Percentiles rank a stretch among this genome's conserved stretches.
These are phyloP conservation scores for Dolichoris vasculosae DNA, from an alignment of 1,140 invertebrate species.

Conservation along the genomic window DNA sequence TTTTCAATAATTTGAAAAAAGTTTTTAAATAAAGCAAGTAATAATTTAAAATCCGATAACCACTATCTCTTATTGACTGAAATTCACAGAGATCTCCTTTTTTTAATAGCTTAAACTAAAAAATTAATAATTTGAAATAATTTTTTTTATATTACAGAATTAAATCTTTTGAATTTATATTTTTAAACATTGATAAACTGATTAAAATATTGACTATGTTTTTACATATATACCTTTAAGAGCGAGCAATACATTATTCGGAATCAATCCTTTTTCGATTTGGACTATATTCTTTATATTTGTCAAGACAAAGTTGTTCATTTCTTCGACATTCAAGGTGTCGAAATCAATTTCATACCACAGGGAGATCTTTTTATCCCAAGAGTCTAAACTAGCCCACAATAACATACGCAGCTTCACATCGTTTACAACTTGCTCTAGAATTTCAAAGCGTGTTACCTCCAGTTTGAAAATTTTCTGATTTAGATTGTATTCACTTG, in stretches of 20 bases:
- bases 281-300: conserved; percentile 84
- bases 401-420: conserved; percentile 85
- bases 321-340: conserved; percentile 81
- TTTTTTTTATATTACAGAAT: too few species aligned
- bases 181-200: too few species aligned
- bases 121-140: too few species aligned
- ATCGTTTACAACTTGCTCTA: conserved; percentile 86
- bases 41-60: too few species aligned
- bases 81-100: too few species aligned
- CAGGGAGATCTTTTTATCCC: conserved; percentile 77
- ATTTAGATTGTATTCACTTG: conserved; percentile 81
- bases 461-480: conserved; percentile 85
- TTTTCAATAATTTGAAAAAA: too few species aligned
- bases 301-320: conserved; percentile 79
- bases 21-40: too few species aligned
- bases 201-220: too few species aligned
- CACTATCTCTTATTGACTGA: too few species aligned
- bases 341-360: conserved; percentile 82
- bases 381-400: conserved; percentile 84
- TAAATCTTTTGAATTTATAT: too few species aligned
- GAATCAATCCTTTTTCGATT: conserved; percentile 85
- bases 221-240: conserved; percentile 80
- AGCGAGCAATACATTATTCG: conserved; percentile 83
- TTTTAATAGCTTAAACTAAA: too few species aligned
- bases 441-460: conserved; percentile 84